Evolutionary conservation across 2,888 invertebrate species (phyloP).

Genomic region (Lycaena phlaeas): DNA sequence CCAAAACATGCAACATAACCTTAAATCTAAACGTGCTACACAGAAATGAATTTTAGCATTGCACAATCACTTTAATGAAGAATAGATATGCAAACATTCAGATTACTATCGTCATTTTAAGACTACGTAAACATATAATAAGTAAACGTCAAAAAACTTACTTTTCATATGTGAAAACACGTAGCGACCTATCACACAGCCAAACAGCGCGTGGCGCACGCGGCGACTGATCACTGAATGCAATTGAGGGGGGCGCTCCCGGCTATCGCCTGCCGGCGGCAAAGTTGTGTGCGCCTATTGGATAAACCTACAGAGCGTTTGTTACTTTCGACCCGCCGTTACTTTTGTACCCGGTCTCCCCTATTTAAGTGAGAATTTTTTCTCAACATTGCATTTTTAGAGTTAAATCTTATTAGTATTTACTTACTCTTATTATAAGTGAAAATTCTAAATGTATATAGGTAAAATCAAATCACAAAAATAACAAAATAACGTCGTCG

Average conservation of each 20-base stretch:
- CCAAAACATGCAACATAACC: constrained; percentile 12
- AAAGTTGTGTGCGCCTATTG: constrained; percentile 16
- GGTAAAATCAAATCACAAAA: too few relatives aligned
- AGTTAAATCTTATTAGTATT: too few relatives aligned
- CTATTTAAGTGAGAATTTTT: constrained; percentile 10
- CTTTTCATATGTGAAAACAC: not conserved
- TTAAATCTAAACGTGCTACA: constrained; percentile 11
- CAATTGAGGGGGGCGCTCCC: constrained; percentile 13
- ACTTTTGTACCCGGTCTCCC: constrained; percentile 25
- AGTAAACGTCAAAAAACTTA: too few relatives aligned
- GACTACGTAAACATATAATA: constrained; percentile 11
- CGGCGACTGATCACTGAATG: constrained; percentile 12
- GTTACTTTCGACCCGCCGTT: constrained; percentile 26
- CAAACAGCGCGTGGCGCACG: constrained; percentile 11
- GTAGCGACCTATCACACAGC: constrained; percentile 11
- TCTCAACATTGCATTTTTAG: too few relatives aligned
- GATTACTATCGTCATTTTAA: constrained; percentile 13
- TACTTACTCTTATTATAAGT: too few relatives aligned
- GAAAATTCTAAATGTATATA: too few relatives aligned
- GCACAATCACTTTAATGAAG: constrained; percentile 11
- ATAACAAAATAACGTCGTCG: too few relatives aligned
- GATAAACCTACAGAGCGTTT: constrained; percentile 21
- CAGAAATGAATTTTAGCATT: constrained; percentile 12
- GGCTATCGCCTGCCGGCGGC: constrained; percentile 10
- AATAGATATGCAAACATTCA: constrained; percentile 14